Evolutionary conservation across 2,113 vertebrate species (phyloP).

Genomic region (Mormoops blainvillei): DNA sequence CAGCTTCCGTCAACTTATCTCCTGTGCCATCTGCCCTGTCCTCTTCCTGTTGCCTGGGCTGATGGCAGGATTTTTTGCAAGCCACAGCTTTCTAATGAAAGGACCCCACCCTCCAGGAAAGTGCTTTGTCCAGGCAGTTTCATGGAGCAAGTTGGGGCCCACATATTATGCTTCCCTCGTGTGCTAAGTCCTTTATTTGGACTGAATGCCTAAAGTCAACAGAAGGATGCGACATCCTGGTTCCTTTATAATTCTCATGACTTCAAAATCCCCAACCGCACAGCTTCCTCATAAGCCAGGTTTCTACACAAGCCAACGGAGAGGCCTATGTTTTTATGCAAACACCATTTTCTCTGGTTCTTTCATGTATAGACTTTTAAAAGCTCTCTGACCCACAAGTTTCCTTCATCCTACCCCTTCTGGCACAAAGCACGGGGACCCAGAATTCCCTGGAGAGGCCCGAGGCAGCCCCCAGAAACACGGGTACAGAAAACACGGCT

Average conservation of each 20-base stretch:
- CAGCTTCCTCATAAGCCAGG: not conserved
- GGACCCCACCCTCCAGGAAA: not conserved
- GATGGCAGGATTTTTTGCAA: accelerated
- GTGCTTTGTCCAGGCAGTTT: accelerated
- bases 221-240: not conserved
- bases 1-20: not conserved
- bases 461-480: not conserved
- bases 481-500: no score
- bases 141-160: accelerated
- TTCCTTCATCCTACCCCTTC: not conserved
- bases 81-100: accelerated
- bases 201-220: not conserved
- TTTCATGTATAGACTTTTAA: not conserved
- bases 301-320: accelerated
- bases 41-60: not conserved
- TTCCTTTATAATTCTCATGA: not conserved
- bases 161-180: not conserved
- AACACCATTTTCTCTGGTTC: not conserved
- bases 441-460: not conserved
- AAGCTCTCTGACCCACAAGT: not conserved
- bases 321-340: not conserved
- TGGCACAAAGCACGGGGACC: not conserved
- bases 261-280: not conserved
- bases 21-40: not conserved
- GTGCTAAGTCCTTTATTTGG: not conserved